Conservation (phyloP, 2,888 invertebrate species). For the Lumbricus terrestris region DNA sequence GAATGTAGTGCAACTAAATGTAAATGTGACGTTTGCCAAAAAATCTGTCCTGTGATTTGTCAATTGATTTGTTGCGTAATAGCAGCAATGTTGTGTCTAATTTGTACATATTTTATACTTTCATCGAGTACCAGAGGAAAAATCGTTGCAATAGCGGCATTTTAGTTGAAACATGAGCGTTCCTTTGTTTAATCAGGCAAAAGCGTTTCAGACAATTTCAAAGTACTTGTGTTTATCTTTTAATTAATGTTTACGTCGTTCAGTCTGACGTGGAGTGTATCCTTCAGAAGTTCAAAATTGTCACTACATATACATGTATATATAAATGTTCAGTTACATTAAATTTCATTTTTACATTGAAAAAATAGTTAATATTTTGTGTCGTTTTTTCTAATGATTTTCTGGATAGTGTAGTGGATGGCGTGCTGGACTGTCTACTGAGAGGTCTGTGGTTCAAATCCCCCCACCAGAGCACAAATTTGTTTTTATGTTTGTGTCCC, state of each 20-base stretch:
- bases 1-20: not conserved
- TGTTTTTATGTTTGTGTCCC: no score
- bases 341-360: not conserved
- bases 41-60: not conserved
- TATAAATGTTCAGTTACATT: not conserved
- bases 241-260: not conserved
- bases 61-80: not conserved
- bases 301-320: no score
- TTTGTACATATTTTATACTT: no score
- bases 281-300: not conserved
- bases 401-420: not conserved
- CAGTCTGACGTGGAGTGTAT: not conserved
- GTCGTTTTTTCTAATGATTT: not conserved
- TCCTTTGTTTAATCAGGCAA: not conserved
- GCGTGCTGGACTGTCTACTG: no score
- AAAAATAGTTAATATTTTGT: not conserved
- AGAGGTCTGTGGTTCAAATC: no score
- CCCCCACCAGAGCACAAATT: no score
- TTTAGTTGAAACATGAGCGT: not conserved
- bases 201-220: not conserved
- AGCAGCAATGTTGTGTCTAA: no score
- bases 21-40: not conserved
- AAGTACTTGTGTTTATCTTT: not conserved
- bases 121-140: no score
- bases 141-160: not conserved